Evolutionary conservation across 2,797 vertebrate genomes (phyloP), one percentile per base, ranked within the genome.

Genomic region (Netta rufina): DNA sequence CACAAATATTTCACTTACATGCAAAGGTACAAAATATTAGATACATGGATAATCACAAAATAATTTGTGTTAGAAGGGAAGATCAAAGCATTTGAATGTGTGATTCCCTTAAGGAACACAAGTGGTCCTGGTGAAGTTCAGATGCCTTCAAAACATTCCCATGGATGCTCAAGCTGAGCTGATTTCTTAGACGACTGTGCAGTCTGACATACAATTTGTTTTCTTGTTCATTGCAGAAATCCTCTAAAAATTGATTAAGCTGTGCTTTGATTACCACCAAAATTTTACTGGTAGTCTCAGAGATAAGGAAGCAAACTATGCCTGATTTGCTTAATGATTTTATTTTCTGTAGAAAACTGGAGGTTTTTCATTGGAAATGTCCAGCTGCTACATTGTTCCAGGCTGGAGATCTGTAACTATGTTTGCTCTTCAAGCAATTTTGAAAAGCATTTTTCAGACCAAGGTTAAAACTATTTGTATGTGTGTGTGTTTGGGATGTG

Each of bases 331-430:
- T 71, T 91, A 45, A 69, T 81, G 47, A 90, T 91, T 87, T 95
- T 95, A 84, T 93, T 97, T 97, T 97, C 74, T 58, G 91, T 82
- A 92, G 84, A 95, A 95, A 94, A 96, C 70, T 51, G 21, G 67
- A 79, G 90, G 65, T 61, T 97, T 97, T 93, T 87, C 76, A 90
- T 83, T 94, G 85, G 78, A 95, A 95, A 84, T 90, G 47, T 85
- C 75, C 77, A 92, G 74, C 70, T 66, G n/a, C 73, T 84, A 84
- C 83, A 65, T 85, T 97, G 83, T 90, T 97, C 75, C 58, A 89
- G 77, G 65, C 65, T 97, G 91, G 64, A 96, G 74, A 95, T 88
- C 61, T 94, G 27, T 87, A 97, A 93, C 51, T 76, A 77, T 94
- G 94, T 71, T 90, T 91, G 33, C 11, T 86, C 64, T 60, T 30